A percentile compares a stretch with the other conserved stretches of the same genome.
Conservation (phyloP, 2,888 invertebrate species). For the Aphrophora alni region DNA sequence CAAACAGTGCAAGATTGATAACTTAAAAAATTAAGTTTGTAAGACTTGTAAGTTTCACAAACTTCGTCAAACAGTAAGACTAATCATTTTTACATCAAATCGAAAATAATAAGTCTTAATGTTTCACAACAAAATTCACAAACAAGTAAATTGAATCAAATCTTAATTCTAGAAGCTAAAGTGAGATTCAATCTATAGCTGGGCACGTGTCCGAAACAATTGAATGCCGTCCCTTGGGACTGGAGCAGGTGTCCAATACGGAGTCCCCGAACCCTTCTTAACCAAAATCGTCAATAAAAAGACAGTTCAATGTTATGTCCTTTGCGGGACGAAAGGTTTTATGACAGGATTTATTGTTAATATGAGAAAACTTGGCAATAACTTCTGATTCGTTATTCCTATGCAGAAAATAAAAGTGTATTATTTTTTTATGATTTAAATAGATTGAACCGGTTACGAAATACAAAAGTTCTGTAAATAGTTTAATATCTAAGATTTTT, state of each 20-base stretch:
- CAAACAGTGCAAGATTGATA: no score
- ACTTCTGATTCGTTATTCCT: neutral
- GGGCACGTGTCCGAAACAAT: neutral
- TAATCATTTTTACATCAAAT: no score
- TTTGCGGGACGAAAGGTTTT: neutral
- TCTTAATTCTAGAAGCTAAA: neutral
- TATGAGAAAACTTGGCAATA: neutral
- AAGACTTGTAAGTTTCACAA: no score
- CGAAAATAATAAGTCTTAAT: no score
- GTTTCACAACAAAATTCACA: no score
- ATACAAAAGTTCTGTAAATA: no score
- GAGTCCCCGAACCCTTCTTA: neutral
- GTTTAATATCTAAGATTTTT: no score
- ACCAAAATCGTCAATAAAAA: neutral
- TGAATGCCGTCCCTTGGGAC: neutral
- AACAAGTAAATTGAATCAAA: neutral
- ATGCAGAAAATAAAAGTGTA: neutral
- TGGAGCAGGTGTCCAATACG: neutral
- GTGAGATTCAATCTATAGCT: neutral
- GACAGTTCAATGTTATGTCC: neutral
- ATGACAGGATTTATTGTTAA: neutral
- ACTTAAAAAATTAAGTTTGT: no score
- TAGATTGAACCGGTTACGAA: no score
- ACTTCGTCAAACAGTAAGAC: no score
- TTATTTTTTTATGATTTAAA: neutral